These are phyloP conservation scores for Delichon dasypus DNA, from an alignment of 2,797 vertebrate genomes.

Conservation along the genomic window DNA sequence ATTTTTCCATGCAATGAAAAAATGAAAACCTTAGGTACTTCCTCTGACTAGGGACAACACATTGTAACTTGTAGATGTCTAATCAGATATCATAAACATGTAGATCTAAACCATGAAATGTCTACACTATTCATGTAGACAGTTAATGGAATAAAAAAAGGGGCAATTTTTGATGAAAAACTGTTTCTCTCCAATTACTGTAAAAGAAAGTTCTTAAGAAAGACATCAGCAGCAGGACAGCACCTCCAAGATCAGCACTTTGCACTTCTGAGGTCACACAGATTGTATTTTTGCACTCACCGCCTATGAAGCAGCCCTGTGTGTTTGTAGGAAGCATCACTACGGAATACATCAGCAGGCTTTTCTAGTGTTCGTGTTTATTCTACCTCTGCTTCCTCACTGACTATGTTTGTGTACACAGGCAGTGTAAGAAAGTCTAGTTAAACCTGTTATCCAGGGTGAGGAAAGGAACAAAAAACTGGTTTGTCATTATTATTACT, in stretches of 20 bases:
- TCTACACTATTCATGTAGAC: neutral
- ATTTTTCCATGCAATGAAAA: neutral
- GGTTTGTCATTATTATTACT: neutral
- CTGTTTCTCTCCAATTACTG: neutral
- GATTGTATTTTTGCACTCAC: neutral
- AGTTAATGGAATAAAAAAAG: neutral
- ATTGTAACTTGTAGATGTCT: neutral
- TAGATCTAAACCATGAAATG: neutral
- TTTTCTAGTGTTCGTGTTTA: neutral
- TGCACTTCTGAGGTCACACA: neutral
- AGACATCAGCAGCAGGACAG: neutral
- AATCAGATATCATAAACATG: neutral
- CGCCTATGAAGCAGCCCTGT: neutral
- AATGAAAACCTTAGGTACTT: neutral
- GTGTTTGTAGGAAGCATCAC: neutral
- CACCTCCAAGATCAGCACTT: neutral
- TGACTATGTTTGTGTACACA: neutral
- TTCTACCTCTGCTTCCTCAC: neutral
- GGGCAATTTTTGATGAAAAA: neutral
- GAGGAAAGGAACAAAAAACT: neutral
- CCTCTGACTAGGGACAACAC: neutral
- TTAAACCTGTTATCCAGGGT: neutral
- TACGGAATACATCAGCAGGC: neutral
- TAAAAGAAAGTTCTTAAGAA: neutral
- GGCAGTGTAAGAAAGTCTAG: neutral